These are phyloP conservation scores for Pararge aegeria DNA, from an alignment of 1,140 invertebrate species.

Conservation along the genomic window DNA sequence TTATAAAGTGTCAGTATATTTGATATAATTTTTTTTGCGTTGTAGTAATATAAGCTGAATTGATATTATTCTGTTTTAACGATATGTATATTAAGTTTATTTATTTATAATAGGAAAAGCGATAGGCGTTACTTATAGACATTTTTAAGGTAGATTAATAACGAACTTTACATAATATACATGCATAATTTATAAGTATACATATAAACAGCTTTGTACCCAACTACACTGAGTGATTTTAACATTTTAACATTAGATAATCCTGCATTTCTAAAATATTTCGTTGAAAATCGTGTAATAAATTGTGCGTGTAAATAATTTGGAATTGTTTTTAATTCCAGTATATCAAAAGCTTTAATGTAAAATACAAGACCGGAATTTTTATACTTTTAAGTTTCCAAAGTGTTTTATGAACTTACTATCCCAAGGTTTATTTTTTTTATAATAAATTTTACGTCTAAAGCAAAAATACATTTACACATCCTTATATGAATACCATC, in stretches of 20 bases:
- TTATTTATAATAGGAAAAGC: slow-evolving; percentile 5
- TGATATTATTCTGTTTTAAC: neutral
- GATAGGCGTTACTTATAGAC: slow-evolving; percentile 17
- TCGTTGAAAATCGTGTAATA: slow-evolving; percentile 9
- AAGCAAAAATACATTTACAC: slow-evolving; percentile 54
- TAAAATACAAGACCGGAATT: too few relatives aligned
- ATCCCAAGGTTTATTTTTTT: slow-evolving; percentile 7
- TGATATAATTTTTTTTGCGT: slow-evolving; percentile 10
- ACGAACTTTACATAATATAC: slow-evolving; percentile 56
- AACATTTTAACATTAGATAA: neutral
- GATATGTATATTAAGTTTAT: slow-evolving; percentile 16
- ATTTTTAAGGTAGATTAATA: slow-evolving; percentile 16
- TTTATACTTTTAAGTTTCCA: too few relatives aligned
- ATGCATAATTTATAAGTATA: slow-evolving; percentile 42
- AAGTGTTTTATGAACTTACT: too few relatives aligned
- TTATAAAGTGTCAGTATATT: neutral
- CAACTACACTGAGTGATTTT: neutral
- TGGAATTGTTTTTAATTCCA: slow-evolving; percentile 9
- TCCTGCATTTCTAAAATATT: neutral
- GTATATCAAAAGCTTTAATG: too few relatives aligned
- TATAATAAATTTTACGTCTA: slow-evolving; percentile 42
- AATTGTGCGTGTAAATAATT: slow-evolving; percentile 29
- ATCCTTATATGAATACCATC: slow-evolving; percentile 48
- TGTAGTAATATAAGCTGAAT: slow-evolving; percentile 4
- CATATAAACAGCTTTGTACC: slow-evolving; percentile 18